Evolutionary conservation across 2,888 invertebrate species (phyloP).

Genomic region (Drosophila recens): DNA sequence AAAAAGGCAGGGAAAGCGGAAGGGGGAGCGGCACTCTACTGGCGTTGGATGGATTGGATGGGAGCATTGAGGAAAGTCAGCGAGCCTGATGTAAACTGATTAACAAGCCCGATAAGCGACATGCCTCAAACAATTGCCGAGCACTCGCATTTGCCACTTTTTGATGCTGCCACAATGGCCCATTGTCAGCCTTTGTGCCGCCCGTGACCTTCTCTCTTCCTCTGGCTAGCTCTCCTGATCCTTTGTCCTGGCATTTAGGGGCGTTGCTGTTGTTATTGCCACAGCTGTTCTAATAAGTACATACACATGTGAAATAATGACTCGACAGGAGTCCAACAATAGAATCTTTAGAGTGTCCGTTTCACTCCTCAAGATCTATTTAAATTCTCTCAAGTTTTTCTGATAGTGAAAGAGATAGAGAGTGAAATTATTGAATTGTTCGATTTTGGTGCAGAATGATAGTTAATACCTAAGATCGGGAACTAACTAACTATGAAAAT

Average conservation of each 20-base stretch:
- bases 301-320: constrained; percentile 34
- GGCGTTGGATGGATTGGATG: background rate
- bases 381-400: background rate
- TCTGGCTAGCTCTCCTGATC: background rate
- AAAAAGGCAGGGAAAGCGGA: background rate
- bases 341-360: background rate
- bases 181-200: constrained; percentile 46
- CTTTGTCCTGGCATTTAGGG: constrained; percentile 40
- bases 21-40: background rate
- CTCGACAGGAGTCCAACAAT: constrained; percentile 13
- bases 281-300: constrained; percentile 70
- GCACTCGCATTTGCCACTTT: constrained; percentile 71
- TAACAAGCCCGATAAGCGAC: constrained; percentile 73
- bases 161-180: constrained; percentile 40
- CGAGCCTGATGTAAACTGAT: constrained; percentile 75
- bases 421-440: too few relatives aligned
- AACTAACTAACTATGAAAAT: too few relatives aligned
- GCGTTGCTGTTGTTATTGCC: constrained; percentile 61
- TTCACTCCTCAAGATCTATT: background rate
- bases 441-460: too few relatives aligned
- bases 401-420: too few relatives aligned
- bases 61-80: constrained; percentile 69
- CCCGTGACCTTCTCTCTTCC: constrained; percentile 1
- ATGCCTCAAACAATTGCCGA: constrained; percentile 54
- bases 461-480: too few relatives aligned